phyloP scores from a whole-genome alignment of 2,888 invertebrate species.

The Lymantria dispar region DNA sequence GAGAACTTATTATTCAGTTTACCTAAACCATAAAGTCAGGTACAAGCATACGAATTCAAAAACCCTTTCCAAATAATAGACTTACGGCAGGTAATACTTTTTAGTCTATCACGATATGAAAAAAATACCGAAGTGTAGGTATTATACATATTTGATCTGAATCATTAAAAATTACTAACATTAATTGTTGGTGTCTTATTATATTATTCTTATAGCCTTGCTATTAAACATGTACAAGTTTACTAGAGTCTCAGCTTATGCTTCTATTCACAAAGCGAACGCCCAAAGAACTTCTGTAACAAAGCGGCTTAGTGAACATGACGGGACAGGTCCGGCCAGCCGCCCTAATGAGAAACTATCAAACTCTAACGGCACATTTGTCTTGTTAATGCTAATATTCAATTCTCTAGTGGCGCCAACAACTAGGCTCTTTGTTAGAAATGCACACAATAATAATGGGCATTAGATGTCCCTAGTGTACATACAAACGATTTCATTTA shows the following conservation, averaged over 20 bases:
- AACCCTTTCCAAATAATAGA: no score
- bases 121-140: no score
- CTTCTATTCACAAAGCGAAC: conserved; percentile 24
- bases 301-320: conserved; percentile 49
- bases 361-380: conserved; percentile 69
- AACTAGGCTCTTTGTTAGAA: conserved; percentile 42
- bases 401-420: conserved; percentile 49
- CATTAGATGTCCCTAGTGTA: no score
- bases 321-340: conserved; percentile 35
- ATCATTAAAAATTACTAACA: no score
- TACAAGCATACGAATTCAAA: no score
- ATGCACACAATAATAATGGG: not conserved
- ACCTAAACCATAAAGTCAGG: no score
- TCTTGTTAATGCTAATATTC: conserved; percentile 72
- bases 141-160: no score
- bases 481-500: no score
- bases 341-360: conserved; percentile 70
- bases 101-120: no score
- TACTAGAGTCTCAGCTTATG: conserved; percentile 11
- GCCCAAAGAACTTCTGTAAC: conserved; percentile 40
- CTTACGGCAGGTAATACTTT: no score
- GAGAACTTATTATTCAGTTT: no score
- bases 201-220: not conserved
- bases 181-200: no score
- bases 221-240: not conserved